Evolutionary conservation across 1,140 invertebrate genomes (phyloP), one percentile per base, ranked within the genome.

Genomic region (Hypothenemus hampei): DNA sequence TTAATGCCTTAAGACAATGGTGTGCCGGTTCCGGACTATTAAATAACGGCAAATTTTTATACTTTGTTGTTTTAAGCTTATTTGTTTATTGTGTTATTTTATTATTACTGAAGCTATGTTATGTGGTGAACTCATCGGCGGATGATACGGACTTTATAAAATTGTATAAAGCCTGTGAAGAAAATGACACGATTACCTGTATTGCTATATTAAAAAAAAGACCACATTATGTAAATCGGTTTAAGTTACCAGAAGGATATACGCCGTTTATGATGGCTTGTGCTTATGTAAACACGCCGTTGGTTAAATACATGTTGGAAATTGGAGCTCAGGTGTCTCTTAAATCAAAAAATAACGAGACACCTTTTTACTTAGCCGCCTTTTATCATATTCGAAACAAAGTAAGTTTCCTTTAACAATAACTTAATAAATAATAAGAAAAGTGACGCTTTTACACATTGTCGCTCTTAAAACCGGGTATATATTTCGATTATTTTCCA

Each of bases 221-320:
- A 40, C 59, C 52, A 10, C 4, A 53, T 15, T 53, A 41, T n/a
- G 37, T 59, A 8, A 63, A 63, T 40, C 35, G 16, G 29, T 58
- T 47, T 44, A 50, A 50, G 20, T n/a, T 33, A 7, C 49, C 46
- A 2, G 41, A 45, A 13, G 60, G 60, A 6, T 58, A 61, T 21
- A 65, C 43, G 8, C 55, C 41, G 19, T 67, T 67, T 57, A 59
- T 65, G 59, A 52, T 51, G 16, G 66, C 65, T 7, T 67, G 66
- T 55, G 57, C 53, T 16, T 51, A 60, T 31, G 65, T 53, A n/a
- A 64, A 65, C 21, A 67, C 64, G 4, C 58, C 61, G 44, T 23
- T 68, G 18, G 66, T 68, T 0, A 67, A 58, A 43, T 48, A 53
- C 26, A 68, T 68, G 66, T 37, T 68, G 23, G n/a, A 31, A 21